Conservation (phyloP, 1,140 invertebrate species). For the Drosophila mauritiana region DNA sequence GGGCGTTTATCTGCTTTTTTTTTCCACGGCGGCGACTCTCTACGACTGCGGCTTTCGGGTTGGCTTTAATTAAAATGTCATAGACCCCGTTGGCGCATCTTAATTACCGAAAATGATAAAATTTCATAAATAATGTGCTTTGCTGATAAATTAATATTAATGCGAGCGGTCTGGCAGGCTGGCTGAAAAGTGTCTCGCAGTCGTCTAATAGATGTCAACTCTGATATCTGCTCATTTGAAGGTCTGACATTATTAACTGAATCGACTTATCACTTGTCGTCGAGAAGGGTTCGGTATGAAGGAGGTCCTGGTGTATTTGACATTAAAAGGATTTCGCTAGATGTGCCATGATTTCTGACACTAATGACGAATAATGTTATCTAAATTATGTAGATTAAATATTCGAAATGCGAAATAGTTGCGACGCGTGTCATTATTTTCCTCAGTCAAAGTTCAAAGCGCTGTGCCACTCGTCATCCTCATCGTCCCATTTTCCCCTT, state of each 20-base stretch:
- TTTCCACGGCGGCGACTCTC: background rate
- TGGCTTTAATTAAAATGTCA: slow-evolving; percentile 69
- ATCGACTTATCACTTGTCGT: slow-evolving; percentile 51
- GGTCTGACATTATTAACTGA: slow-evolving; percentile 55
- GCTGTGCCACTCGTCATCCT: slow-evolving; percentile 27
- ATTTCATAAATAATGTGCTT: slow-evolving; percentile 50
- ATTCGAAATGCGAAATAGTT: slow-evolving; percentile 56
- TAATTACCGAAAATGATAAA: slow-evolving; percentile 60
- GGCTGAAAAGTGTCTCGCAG: slow-evolving; percentile 49
- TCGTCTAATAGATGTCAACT: slow-evolving; percentile 51
- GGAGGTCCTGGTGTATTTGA: slow-evolving; percentile 17
- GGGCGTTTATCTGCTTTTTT: slow-evolving; percentile 27
- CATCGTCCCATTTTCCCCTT: background rate
- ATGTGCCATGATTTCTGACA: slow-evolving; percentile 58
- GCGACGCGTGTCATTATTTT: slow-evolving; percentile 12
- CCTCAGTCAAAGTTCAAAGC: slow-evolving; percentile 40
- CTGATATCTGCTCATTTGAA: slow-evolving; percentile 36
- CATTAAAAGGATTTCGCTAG: slow-evolving; percentile 62
- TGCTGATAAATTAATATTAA: slow-evolving; percentile 76
- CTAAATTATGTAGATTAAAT: slow-evolving; percentile 50
- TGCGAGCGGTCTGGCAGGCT: slow-evolving; percentile 30
- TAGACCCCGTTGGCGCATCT: slow-evolving; percentile 36
- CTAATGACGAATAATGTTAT: slow-evolving; percentile 70
- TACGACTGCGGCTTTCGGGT: slow-evolving; percentile 29
- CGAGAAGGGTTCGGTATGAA: background rate